Evolutionary conservation across 92 coral and sea anemone genomes (phyloP).

Genomic region (Parazoanthus darwini): DNA sequence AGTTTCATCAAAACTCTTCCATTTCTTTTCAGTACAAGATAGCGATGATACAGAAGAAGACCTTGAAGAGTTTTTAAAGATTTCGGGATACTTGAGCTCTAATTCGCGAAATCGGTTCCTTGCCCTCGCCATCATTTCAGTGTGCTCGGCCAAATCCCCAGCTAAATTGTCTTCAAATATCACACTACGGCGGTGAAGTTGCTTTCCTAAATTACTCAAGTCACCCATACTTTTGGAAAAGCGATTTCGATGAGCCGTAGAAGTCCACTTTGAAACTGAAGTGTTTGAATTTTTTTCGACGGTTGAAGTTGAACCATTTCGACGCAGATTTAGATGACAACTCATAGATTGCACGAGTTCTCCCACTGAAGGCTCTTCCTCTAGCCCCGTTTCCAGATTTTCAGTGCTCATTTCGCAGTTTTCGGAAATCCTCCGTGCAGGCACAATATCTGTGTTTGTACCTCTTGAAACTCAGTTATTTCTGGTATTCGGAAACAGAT

Average conservation of each 20-base stretch:
- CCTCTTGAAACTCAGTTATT: constrained; percentile 14
- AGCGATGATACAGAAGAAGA: constrained; percentile 62
- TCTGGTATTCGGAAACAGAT: constrained; percentile 26
- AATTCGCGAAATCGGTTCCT: constrained; percentile 80
- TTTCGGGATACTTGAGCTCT: constrained; percentile 89
- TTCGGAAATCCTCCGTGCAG: constrained; percentile 5
- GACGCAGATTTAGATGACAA: constrained; percentile 15
- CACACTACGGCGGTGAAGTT: constrained; percentile 59
- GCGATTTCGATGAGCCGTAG: constrained; percentile 56
- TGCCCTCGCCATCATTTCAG: constrained; percentile 83
- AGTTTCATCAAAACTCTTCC: constrained; percentile 3
- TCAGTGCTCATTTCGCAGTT: constrained; percentile 17
- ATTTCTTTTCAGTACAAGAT: constrained; percentile 23
- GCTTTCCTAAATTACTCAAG: constrained; percentile 52
- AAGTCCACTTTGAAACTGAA: constrained; percentile 19
- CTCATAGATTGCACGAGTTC: constrained; percentile 29
- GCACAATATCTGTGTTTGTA: constrained; percentile 13
- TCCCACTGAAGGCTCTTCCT: background rate
- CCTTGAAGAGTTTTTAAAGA: constrained; percentile 70
- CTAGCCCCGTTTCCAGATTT: background rate
- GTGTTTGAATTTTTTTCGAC: constrained; percentile 12
- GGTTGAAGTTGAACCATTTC: background rate
- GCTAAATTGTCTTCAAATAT: constrained; percentile 84
- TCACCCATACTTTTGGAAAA: constrained; percentile 93
- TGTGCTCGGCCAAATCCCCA: constrained; percentile 78